phyloP scores from a whole-genome alignment of 2,888 invertebrate species.

The Ophion ventricosus region DNA sequence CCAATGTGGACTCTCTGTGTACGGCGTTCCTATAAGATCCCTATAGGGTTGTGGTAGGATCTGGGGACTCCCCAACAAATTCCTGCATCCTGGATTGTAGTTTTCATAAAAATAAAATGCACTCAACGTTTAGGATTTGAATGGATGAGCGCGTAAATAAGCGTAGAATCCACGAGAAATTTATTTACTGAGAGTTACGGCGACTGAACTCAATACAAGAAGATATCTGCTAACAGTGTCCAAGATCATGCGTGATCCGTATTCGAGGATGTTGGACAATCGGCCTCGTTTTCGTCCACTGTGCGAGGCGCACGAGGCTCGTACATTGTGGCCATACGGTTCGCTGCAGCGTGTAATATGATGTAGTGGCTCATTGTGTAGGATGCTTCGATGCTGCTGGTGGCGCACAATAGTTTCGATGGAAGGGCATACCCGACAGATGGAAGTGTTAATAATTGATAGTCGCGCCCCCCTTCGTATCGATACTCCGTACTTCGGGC shows the following conservation, averaged over 20 bases:
- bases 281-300: slow-evolving; percentile 67
- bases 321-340: slow-evolving; percentile 71
- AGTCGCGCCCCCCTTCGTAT: slow-evolving; percentile 77
- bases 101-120: neutral
- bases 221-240: slow-evolving; percentile 48
- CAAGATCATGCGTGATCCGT: slow-evolving; percentile 36
- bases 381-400: slow-evolving; percentile 63
- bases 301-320: slow-evolving; percentile 4
- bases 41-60: too few species aligned
- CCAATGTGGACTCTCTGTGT: too few species aligned
- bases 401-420: slow-evolving; percentile 58
- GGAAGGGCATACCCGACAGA: slow-evolving; percentile 79
- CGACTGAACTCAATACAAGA: slow-evolving; percentile 30
- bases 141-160: slow-evolving; percentile 4
- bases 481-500: slow-evolving; percentile 55
- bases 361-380: slow-evolving; percentile 74
- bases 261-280: slow-evolving; percentile 63
- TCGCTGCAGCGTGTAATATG: slow-evolving; percentile 75
- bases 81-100: neutral
- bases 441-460: slow-evolving; percentile 83
- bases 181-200: slow-evolving; percentile 33
- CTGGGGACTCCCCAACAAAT: too few species aligned
- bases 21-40: too few species aligned
- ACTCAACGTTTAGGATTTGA: neutral
- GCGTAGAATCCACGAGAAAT: slow-evolving; percentile 44